phyloP scores from a whole-genome alignment of 2,797 vertebrate genomes.

The Poeciliopsis infans region DNA sequence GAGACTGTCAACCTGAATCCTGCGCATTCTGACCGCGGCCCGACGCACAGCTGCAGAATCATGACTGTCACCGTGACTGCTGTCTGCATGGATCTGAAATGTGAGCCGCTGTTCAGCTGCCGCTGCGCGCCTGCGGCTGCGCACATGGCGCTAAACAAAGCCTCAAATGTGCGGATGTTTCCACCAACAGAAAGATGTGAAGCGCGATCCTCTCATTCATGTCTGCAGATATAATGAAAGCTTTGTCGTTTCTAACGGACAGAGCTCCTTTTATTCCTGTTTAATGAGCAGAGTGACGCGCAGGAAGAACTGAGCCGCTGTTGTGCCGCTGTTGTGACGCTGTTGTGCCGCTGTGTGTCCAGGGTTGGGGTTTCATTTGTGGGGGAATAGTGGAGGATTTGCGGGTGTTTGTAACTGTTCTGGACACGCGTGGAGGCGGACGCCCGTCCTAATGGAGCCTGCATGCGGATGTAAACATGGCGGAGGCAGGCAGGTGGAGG shows the following conservation, averaged over 20 bases:
- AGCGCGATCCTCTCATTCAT: background rate
- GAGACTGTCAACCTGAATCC: conserved; percentile 5
- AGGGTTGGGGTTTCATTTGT: conserved; percentile 17
- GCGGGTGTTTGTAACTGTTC: conserved; percentile 46
- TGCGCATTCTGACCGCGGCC: conserved; percentile 23
- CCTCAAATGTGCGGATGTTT: conserved; percentile 17
- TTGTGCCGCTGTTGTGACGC: background rate
- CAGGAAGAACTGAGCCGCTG: conserved; percentile 11
- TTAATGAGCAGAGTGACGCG: background rate
- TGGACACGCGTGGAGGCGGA: conserved; percentile 41
- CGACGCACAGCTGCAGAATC: conserved; percentile 13
- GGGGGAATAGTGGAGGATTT: conserved; percentile 9
- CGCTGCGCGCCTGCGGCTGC: conserved; percentile 26
- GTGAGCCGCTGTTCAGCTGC: conserved; percentile 57
- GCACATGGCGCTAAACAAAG: conserved; percentile 7
- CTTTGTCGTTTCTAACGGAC: conserved; percentile 27
- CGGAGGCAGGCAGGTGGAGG: background rate
- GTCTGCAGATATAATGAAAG: conserved; percentile 25
- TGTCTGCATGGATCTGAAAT: conserved; percentile 47
- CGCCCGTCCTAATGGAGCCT: conserved; percentile 8
- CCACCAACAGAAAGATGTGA: background rate
- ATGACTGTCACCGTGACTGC: background rate
- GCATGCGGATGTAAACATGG: background rate
- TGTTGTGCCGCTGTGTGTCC: conserved; percentile 5
- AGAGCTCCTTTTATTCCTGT: background rate